Evolutionary conservation across 2,888 invertebrate species (phyloP), one percentile per base, ranked within the genome.

Genomic region (Melinopterus prodromus): DNA sequence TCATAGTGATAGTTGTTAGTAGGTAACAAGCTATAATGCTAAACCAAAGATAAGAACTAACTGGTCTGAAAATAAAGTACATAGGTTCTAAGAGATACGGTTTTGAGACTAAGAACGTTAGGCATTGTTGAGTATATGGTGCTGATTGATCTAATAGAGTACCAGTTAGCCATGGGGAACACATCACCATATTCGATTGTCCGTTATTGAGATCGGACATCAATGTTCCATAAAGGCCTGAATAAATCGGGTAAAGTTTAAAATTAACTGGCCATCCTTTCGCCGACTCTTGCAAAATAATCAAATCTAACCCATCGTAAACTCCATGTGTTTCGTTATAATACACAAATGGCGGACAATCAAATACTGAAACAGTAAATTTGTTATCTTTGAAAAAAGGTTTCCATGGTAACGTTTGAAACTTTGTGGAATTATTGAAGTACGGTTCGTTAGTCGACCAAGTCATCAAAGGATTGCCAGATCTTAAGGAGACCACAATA

Each of bases 21-120:
- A 76, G 14, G n/a, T 16, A 76, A 4, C 69, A 9, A 14, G 76
- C 3, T 38, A 77, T 15, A n/a, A 82, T 74, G 35, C 26, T 26
- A 9, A 80, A 7, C 82, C 82, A 82, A 7, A 82, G 38, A 37
- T 38, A 36, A 9, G 6, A n/a, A 7, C 16, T n/a, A 9, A 82
- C 70, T 16, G 82, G 80, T 16, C 78, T 77, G 36, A 82, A 82
- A 71, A 79, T 77, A 70, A 78, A 81, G 12, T 16, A 77, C 16
- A 38, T 37, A 69, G 16, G 12, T n/a, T 77, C 70, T 37, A 80
- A 70, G 15, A 71, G 70, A 70, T 26, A 38, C 69, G 82, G 81
- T 70, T 81, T 81, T 9, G 82, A 81, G 71, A 82, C 82, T 36
- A 83, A 76, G 76, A 82, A 83, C 16, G 83, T 83, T 14, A 79